Evolutionary conservation across 1,140 invertebrate genomes (phyloP).

Genomic region (Drosophila mayri): DNA sequence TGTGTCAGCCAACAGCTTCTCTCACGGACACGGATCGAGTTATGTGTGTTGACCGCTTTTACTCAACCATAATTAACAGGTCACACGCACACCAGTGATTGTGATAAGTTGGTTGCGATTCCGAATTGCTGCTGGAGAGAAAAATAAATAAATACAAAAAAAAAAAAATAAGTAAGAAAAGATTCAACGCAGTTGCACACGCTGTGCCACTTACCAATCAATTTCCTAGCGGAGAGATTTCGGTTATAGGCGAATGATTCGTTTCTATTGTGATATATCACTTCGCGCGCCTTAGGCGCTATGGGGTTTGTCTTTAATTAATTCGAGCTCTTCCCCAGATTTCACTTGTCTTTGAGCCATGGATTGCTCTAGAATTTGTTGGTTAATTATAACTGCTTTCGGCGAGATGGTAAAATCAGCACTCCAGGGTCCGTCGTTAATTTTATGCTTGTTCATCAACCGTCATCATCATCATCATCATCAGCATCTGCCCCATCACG

Average conservation of each 20-base stretch:
- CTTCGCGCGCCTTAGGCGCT: slow-evolving; percentile 9
- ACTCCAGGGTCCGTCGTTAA: slow-evolving; percentile 37
- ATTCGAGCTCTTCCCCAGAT: slow-evolving; percentile 64
- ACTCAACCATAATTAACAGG: slow-evolving; percentile 74
- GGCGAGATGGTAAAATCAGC: slow-evolving; percentile 32
- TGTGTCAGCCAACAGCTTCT: slow-evolving; percentile 37
- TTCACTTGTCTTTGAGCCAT: slow-evolving; percentile 75
- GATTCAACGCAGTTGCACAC: slow-evolving; percentile 30
- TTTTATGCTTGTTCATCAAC: slow-evolving; percentile 66
- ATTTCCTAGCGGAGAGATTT: slow-evolving; percentile 48
- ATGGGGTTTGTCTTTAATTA: slow-evolving; percentile 60
- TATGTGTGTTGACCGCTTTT: slow-evolving; percentile 54
- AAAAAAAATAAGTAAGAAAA: slow-evolving; percentile 23
- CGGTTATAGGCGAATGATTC: slow-evolving; percentile 44
- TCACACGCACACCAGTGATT: slow-evolving; percentile 64
- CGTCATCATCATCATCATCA: slow-evolving; percentile 11
- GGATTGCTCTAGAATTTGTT: slow-evolving; percentile 79
- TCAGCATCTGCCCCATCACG: slow-evolving; percentile 8
- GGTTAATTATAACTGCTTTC: slow-evolving; percentile 62
- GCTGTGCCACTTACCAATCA: slow-evolving; percentile 74
- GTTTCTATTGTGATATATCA: slow-evolving; percentile 39
- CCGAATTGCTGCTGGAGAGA: slow-evolving; percentile 1
- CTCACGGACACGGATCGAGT: not conserved
- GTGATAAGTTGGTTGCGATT: slow-evolving; percentile 34
- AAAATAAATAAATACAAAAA: slow-evolving; percentile 6